Evolutionary conservation across 2,797 vertebrate genomes (phyloP).

Genomic region (Staurois parvus): DNA sequence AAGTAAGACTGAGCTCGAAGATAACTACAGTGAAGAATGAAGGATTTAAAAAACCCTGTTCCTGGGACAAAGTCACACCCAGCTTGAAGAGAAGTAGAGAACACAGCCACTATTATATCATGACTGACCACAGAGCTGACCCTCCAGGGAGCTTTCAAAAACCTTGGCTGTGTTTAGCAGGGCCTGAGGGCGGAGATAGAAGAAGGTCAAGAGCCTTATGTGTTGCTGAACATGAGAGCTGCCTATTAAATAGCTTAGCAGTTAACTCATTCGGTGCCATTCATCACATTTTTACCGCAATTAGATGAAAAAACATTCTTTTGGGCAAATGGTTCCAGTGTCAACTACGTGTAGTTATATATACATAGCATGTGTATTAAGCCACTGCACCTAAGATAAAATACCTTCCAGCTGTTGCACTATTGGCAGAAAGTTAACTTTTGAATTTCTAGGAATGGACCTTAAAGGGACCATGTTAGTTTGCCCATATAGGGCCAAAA

Average conservation of each 20-base stretch:
- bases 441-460: too few species aligned
- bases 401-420: too few species aligned
- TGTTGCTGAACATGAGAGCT: constrained; percentile 31
- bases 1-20: not conserved
- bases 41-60: constrained; percentile 29
- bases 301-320: too few species aligned
- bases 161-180: constrained; percentile 49
- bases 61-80: constrained; percentile 49
- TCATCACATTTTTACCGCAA: not conserved
- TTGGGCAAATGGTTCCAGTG: too few species aligned
- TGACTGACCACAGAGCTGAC: constrained; percentile 55
- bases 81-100: constrained; percentile 31
- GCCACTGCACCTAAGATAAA: too few species aligned
- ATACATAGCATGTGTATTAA: too few species aligned
- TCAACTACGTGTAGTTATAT: too few species aligned
- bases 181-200: constrained; percentile 41
- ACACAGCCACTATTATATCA: constrained; percentile 56
- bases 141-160: constrained; percentile 55
- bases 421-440: too few species aligned
- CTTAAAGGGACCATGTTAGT: too few species aligned
- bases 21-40: constrained; percentile 16
- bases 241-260: constrained; percentile 36
- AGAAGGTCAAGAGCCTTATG: constrained; percentile 50
- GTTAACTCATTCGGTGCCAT: constrained; percentile 5
- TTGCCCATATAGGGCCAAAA: too few species aligned